Conservation (phyloP, 2,113 vertebrate genomes). For the Agelaius phoeniceus region DNA sequence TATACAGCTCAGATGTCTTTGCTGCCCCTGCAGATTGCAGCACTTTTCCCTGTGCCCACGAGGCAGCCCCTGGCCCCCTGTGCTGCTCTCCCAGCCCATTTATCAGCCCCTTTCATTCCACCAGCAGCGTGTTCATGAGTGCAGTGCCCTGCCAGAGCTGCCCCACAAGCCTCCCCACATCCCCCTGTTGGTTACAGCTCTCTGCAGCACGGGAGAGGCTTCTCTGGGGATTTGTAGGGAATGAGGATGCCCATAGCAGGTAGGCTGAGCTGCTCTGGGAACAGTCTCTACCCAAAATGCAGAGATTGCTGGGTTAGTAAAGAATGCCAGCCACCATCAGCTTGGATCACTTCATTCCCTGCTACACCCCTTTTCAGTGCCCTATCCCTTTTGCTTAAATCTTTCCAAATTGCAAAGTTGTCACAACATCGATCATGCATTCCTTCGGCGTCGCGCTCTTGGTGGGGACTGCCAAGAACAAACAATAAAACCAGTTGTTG, state of each 20-base stretch:
- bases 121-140: rapidly evolving
- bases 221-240: background rate
- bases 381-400: background rate
- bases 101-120: background rate
- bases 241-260: background rate
- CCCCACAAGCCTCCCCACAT: background rate
- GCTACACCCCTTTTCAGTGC: background rate
- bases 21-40: background rate
- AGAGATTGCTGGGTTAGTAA: background rate
- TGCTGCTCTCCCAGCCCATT: background rate
- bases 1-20: background rate
- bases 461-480: background rate
- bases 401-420: background rate
- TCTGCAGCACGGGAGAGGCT: background rate
- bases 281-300: background rate
- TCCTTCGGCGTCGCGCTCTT: background rate
- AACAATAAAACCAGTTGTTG: conserved; percentile 14
- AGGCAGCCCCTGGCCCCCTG: background rate
- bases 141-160: background rate
- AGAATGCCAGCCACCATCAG: background rate
- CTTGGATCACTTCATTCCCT: background rate
- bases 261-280: background rate
- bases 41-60: background rate
- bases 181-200: background rate
- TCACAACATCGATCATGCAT: background rate